A percentile compares a stretch with the other conserved stretches of the same genome.
phyloP scores from a whole-genome alignment of 2,113 vertebrate species.

The Alexandromys fortis region DNA sequence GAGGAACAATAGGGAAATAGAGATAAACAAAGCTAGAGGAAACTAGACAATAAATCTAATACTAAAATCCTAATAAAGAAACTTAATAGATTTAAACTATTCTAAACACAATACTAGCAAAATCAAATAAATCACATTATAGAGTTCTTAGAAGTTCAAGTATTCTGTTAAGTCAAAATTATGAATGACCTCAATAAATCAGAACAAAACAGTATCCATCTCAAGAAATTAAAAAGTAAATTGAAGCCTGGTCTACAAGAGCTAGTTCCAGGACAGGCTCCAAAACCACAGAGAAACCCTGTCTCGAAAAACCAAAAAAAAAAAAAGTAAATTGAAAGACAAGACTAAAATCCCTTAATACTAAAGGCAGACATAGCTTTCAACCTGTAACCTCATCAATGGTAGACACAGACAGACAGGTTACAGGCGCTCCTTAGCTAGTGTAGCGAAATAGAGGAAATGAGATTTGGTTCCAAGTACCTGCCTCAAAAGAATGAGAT shows the following conservation, averaged over 20 bases:
- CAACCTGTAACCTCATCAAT: not conserved
- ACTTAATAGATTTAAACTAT: not conserved
- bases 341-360: not conserved
- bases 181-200: not conserved
- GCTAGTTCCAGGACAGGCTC: too few relatives aligned
- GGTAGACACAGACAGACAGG: not conserved
- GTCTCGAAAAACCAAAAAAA: too few relatives aligned
- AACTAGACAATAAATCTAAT: not conserved
- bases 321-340: slow-evolving; percentile 24
- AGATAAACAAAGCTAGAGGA: not conserved
- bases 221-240: slow-evolving; percentile 33
- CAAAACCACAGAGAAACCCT: too few relatives aligned
- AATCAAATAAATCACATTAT: not conserved
- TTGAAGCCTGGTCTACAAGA: not conserved
- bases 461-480: not conserved
- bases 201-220: not conserved
- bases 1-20: not conserved
- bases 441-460: not conserved
- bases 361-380: not conserved
- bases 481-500: not conserved
- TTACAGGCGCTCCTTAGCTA: not conserved
- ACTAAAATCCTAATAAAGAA: slow-evolving; percentile 5
- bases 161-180: not conserved
- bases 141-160: not conserved
- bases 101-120: slow-evolving; percentile 15